phyloP scores from a whole-genome alignment of 1,140 invertebrate species.

The Heterodera schachtii region DNA sequence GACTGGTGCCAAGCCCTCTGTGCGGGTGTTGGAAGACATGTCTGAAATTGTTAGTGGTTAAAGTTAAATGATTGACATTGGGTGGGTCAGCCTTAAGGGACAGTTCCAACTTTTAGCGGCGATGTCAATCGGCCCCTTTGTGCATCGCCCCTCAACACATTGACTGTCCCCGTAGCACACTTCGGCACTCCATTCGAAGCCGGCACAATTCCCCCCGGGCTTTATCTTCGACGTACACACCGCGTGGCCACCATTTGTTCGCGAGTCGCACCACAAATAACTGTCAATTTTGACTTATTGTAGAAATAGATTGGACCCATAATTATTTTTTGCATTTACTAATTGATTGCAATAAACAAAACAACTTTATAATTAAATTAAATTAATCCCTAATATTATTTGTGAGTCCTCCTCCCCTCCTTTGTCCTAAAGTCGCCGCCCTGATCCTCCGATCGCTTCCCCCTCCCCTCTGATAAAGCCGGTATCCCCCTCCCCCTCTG shows the following conservation, averaged over 20 bases:
- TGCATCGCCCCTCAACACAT: conserved; percentile 40
- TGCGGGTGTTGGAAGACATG: background rate
- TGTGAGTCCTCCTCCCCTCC: no score
- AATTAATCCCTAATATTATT: no score
- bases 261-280: conserved; percentile 62
- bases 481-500: no score
- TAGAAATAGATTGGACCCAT: no score
- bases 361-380: no score
- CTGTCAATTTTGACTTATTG: conserved; percentile 47
- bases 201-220: conserved; percentile 52
- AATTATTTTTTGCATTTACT: no score
- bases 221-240: conserved; percentile 63
- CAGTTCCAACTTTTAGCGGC: no score
- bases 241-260: conserved; percentile 35
- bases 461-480: no score
- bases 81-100: background rate
- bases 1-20: background rate
- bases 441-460: no score
- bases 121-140: no score
- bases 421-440: no score
- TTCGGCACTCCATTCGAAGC: conserved; percentile 57
- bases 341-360: no score
- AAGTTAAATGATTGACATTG: background rate
- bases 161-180: conserved; percentile 42
- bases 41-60: background rate